Base-by-base conservation (phyloP, 2,888 invertebrate genomes). In the Argyra leucocephala region DNA sequence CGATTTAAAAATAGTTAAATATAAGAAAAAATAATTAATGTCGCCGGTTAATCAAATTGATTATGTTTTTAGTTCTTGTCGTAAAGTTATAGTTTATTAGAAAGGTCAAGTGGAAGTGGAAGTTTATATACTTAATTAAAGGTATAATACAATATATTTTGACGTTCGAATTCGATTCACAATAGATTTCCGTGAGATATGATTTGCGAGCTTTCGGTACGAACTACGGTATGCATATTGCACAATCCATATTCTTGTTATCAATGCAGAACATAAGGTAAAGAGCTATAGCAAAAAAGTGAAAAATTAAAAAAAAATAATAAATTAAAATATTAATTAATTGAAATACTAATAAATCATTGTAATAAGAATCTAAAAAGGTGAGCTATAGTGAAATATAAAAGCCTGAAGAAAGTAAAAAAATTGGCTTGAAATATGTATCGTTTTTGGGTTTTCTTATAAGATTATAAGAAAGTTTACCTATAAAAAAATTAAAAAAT, bases 71-170 rank as follows among this genome's bases (percentile, higher is more conserved):
- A 48, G 48, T 48, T 48, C 48, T 48, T 48, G 48, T 48, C 48
- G 48, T 48, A 48, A 48, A 48, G 48, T 48, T 48, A 48, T 18
- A 48, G 48, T 48, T 48, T 48, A 48, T 48, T 18, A 48, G 48
- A 48, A 48, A 48, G 48, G 48, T 48, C 48, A 48, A 48, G 48
- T 48, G 48, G 48, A 48, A 48, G 48, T 48, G 48, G 48, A 48
- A 48, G 48, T 48, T 48, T 48, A 48, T 48, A 18, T 48, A 48
- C 15, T 48, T 48, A 48, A 48, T 48, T 48, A 48, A 48, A 48
- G 31, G 12, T 31, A 31, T 31, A 48, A 48, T 15, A 48, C 48
- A 48, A 18, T 18, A 48, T 48, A 48, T 48, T 48, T 48, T 48
- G 48, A 48, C 48, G n/a, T 48, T 48, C 48, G n/a, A 12, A 15